Base-by-base conservation (phyloP, 2,888 invertebrate genomes). In the Leucophora obtusa region DNA sequence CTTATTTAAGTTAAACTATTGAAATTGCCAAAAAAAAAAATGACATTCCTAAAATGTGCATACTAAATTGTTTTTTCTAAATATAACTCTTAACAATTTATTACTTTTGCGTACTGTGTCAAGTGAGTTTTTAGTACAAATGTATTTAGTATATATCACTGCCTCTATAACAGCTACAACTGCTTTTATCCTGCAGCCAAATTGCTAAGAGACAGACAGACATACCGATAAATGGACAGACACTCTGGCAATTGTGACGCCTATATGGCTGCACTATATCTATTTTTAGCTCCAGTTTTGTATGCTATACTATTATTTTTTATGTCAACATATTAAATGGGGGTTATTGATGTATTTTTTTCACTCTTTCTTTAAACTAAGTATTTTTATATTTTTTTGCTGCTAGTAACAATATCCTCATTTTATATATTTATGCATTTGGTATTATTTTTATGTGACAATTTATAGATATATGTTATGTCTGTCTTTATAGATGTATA, bases 31-130 rank as follows among this genome's bases (percentile, higher is more conserved):
- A 47, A 47, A 47, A 47, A 14, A 47, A 3, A 47, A 6, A 47
- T 0, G 15, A 4, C 38, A 38, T 11, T 11, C 10, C 7, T n/a
- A 47, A 47, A 47, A 43, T n/a, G 2, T n/a, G 43, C n/a, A 47
- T 47, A n/a, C 43, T 9, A 15, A 50, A 15, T 59, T 28, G 18
- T 51, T 70, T 28, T 59, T 73, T 65, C 69, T 69, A 56, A 58
- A 54, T 65, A 69, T 76, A 76, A 65, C 76, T 69, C 53, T 76
- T 70, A 60, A 66, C 54, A 73, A 73, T 81, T 81, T 81, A 81
- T 81, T 77, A 62, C 69, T 73, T 70, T 81, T 81, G 81, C 50
- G 50, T 81, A 66, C 70, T 70, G 65, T 77, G 77, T 73, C 73
- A 77, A 66, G 62, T 68, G 63, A 68, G 71, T 70, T 70, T 73